Evolutionary conservation across 2,113 vertebrate genomes (phyloP).

Genomic region (Ammodytes marinus): DNA sequence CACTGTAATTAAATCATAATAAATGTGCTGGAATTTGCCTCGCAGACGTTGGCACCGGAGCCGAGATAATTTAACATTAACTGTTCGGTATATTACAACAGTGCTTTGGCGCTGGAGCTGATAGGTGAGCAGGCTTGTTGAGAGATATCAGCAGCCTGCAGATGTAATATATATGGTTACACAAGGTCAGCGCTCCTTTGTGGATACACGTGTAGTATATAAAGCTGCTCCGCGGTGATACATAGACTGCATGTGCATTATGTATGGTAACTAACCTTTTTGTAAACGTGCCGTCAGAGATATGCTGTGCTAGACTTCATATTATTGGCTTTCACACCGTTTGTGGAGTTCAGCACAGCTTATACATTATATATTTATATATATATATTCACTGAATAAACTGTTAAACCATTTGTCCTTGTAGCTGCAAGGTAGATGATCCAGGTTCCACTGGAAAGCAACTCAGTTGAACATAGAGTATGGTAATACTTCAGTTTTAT

Average conservation of each 20-base stretch:
- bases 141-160: constrained; percentile 46
- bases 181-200: constrained; percentile 62
- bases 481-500: neutral
- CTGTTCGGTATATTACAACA: constrained; percentile 23
- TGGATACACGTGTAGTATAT: constrained; percentile 49
- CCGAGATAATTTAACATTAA: constrained; percentile 34
- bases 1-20: constrained; percentile 48
- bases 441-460: neutral
- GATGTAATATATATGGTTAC: constrained; percentile 42
- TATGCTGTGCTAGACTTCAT: neutral
- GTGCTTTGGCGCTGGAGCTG: constrained; percentile 18
- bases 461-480: neutral
- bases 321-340: constrained; percentile 1
- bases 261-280: constrained; percentile 14
- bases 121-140: constrained; percentile 36
- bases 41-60: neutral
- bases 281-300: constrained; percentile 1
- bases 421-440: neutral
- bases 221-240: constrained; percentile 38
- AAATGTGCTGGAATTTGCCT: constrained; percentile 43
- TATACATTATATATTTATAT: neutral
- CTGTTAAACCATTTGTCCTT: neutral
- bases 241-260: constrained; percentile 6
- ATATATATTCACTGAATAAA: neutral
- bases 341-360: neutral